Evolutionary conservation across 2,797 vertebrate species (phyloP), one percentile per base, ranked within the genome.

Genomic region (Lindbergichthys nudifrons): DNA sequence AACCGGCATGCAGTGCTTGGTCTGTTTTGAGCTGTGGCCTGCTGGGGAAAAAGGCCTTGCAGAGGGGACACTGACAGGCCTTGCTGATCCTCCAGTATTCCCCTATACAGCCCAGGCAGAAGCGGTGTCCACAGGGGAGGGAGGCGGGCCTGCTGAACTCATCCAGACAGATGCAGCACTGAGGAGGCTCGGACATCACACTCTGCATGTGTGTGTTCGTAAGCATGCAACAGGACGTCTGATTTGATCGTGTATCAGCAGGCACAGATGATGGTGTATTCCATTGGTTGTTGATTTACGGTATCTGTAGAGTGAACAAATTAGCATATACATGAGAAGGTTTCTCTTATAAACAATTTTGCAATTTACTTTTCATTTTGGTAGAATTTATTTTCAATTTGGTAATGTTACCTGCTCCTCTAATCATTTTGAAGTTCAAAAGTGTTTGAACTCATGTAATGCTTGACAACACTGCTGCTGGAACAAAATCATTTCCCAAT

Each of bases 111-210:
- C 41, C 74, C 77, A 89, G 72, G 68, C 91, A 93, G 84, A 93
- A 92, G 68, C 65, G 3, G 77, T 93, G 92, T 52, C 82, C 84
- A 47, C 88, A 92, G 13, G 89, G 92, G 42, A 88, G 43, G 18
- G 61, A 71, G 0, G 61, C 69, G 0, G 91, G 90, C 2, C 64
- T 51, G 10, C 30, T 73, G 66, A 89, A 79, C 13, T 75, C 65
- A 30, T 87, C 62, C 85, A 89, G 83, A n/a, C 92, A 93, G 78
- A 93, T 84, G 75, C 91, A 92, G 58, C 90, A 93, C 26, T 26
- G 3, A 0, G 61, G 26, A 41, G 54, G 51, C 23, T 75, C 80
- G 3, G 88, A 82, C 87, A 88, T 85, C 0, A 10, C 18, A 42
- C 50, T 69, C 21, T 16, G 3, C 11, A 13, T 51, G 66, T 46